Evolutionary conservation across 2,888 invertebrate species (phyloP), one percentile per base, ranked within the genome.

Genomic region (Deroplatys truncata): DNA sequence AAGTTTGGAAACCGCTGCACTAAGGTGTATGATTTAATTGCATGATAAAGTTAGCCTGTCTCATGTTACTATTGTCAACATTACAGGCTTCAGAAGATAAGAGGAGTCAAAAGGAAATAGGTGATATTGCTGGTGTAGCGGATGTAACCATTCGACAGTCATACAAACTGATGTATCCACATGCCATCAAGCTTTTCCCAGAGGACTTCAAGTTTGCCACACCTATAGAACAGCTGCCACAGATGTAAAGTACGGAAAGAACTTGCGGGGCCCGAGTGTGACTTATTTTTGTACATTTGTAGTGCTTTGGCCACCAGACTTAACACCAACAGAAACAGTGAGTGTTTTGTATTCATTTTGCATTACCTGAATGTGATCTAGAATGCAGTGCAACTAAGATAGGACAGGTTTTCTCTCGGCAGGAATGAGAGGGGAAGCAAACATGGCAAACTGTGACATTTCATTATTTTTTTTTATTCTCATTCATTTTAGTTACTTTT

Each of bases 141-240:
- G 99, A 99, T 93, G 99, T 98, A 25, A 99, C 99, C 1, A 99
- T 99, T 91, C 95, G 98, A 49, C 99, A 99, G 93, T 98, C 99
- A 0, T 99, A 99, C 94, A 99, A 99, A 93, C 95, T 98, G 82
- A 98, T 99, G 98, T 98, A 98, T 93, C 98, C 99, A 1, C 97
- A 97, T 92, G 99, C 99, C 0, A 96, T 95, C 2, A 97, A 97
- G 92, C 94, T 99, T 1, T 99, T 99, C 94, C 99, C 99, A 0
- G 97, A 97, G 92, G 99, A 99, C 94, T 99, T 99, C 94, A 98
- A 97, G 93, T 99, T 99, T 93, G 96, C 97, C 25, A 98, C 98
- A 15, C 98, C 99, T 0, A 98, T 99, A 91, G 99, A 99, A 91
- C 97, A 97, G 93, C 95, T 99, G 91, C 99, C 99, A 3, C 97